phyloP scores from a whole-genome alignment of 2,888 invertebrate genomes.

The Stomorhina lunata region DNA sequence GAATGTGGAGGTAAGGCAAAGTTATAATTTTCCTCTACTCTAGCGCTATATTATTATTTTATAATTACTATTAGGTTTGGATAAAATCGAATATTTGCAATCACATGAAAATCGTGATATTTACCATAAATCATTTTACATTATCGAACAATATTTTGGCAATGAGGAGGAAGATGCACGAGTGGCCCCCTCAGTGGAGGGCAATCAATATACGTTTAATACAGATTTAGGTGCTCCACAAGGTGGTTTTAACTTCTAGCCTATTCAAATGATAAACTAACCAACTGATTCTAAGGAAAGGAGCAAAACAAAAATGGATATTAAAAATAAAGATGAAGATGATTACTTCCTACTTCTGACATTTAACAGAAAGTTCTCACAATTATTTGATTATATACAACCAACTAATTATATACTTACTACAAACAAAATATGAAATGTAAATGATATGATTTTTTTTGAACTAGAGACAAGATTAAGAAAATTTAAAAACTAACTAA shows the following conservation, averaged over 20 bases:
- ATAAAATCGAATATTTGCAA: conserved; percentile 98
- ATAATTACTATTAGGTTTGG: conserved; percentile 94
- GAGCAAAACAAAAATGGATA: conserved; percentile 19
- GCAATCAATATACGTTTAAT: conserved; percentile 87
- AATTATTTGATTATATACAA: conserved; percentile 24
- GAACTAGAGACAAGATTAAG: not conserved
- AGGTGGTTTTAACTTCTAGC: conserved; percentile 90
- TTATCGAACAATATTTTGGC: conserved; percentile 97
- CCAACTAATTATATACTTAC: not conserved
- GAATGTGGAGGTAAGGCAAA: conserved; percentile 91
- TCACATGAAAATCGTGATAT: conserved; percentile 98
- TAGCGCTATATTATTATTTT: not conserved
- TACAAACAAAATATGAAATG: conserved; percentile 14
- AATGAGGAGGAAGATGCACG: conserved; percentile 92
- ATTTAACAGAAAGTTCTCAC: not conserved
- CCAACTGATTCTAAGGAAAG: conserved; percentile 1
- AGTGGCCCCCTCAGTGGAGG: conserved; percentile 87
- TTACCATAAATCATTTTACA: conserved; percentile 97
- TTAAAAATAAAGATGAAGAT: conserved; percentile 24
- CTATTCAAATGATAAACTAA: conserved; percentile 34
- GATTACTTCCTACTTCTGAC: not conserved
- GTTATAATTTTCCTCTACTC: not conserved
- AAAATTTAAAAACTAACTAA: not conserved
- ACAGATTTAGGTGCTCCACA: conserved; percentile 87
- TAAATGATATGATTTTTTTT: not conserved